Base-by-base conservation (phyloP, 2,888 invertebrate genomes). In the Lagria hirta region DNA sequence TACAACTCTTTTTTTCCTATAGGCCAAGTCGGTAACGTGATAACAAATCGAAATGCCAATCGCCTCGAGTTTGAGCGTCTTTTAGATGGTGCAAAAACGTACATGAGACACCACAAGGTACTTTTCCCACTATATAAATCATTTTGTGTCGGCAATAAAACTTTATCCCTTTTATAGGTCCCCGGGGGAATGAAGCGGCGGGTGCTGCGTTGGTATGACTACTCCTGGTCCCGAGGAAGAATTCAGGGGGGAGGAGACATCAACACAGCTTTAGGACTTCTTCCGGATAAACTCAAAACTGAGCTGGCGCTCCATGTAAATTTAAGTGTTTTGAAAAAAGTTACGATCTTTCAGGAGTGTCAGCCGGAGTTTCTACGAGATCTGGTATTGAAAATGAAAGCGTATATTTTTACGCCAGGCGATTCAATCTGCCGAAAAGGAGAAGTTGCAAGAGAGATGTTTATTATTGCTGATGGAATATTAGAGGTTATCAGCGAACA, bases 311-410 rank as follows among this genome's bases (percentile, higher is more conserved):
- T 96, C 49, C 95, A 96, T 71, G 96, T 96, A 62, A 96, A 96
- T 73, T 78, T 96, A 51, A 90, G 89, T 66, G 96, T 96, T 18
- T 77, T 96, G 36, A 95, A 93, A 75, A 96, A 96, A 82, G 92
- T 96, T 56, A 94, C 94, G 48, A 93, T 93, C 67, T 86, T 94
- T 73, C 91, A 96, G 83, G 95, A 96, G 73, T 97, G 96, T 71
- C 94, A 96, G 69, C 96, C 96, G 0, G 96, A 96, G 73, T 97
- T 97, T 71, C 82, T 97, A 3, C 93, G 96, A 69, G 96, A 97
- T 71, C 79, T 97, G 55, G 96, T 97, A 49, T 78, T 97, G 52
- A 97, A 97, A 76, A 97, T 97, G 96, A 91, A 91, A 73, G 95
- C 96, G 4, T 96, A 93, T 71, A 97, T 97, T 70, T 97, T 97